Base-by-base conservation (phyloP, 1,140 invertebrate genomes). In the Colletes latitarsis region DNA sequence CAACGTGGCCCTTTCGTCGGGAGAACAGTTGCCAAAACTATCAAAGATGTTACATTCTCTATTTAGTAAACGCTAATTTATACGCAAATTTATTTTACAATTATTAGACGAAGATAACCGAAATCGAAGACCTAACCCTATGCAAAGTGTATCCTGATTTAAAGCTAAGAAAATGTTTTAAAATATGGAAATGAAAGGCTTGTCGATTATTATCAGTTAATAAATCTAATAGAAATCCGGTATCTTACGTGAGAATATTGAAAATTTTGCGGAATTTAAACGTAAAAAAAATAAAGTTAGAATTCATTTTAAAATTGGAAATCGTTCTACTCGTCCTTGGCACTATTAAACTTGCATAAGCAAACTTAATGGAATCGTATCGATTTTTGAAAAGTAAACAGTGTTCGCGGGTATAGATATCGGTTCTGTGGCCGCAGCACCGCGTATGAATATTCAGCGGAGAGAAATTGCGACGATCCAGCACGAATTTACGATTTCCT, bases 381-480 rank as follows among this genome's bases (percentile, higher is more conserved):
- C n/a, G 43, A 9, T 43, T 21, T 21, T 9, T 3, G 4, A 46
- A 49, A 52, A 67, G 49, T 67, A 67, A 67, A 67, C 41, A 46
- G 41, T 19, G 17, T n/a, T 46, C 17, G 19, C 14, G 63, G 17
- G 41, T 46, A 46, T 17, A 46, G 63, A 41, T 66, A 66, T 66
- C 63, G 49, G 58, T 52, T 17, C 46, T 41, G 10, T 52, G 30
- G 63, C 41, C 39, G 60, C 21, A 19, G 5, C 15, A 60, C 17
- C 30, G 8, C 8, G 21, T 6, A 66, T 66, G 49, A 75, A 75
- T 75, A 75, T 66, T 49, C 49, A 66, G 21, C 0, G 21, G 72
- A 6, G n/a, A 2, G 21, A n/a, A n/a, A 30, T 3, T 58, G 52
- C 46, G 62, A 39, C 60, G 60, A 64, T 74, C 60, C 12, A 62